A percentile compares a stretch with the other conserved stretches of the same genome.
Conservation (phyloP, 64 coral and sea anemone genomes). For the Trachythela sp. region DNA sequence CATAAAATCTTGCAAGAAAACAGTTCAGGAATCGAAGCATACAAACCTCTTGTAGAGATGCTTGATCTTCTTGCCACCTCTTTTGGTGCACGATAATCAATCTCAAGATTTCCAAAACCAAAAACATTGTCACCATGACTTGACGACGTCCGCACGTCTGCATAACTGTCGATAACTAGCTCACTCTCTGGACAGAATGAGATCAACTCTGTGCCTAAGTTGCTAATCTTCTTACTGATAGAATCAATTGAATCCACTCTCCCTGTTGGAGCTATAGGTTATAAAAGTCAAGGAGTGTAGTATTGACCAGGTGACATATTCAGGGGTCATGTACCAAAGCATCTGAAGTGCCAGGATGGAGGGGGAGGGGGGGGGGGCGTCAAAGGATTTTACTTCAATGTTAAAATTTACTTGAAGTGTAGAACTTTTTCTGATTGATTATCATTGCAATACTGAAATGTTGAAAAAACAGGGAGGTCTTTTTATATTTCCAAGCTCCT, state of each 20-base stretch:
- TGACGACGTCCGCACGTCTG: background rate
- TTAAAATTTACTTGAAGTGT: too few species aligned
- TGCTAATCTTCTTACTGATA: background rate
- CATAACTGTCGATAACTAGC: constrained; percentile 11
- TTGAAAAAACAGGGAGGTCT: too few species aligned
- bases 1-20: background rate
- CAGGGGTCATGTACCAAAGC: too few species aligned
- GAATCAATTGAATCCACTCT: background rate
- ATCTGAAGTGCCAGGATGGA: too few species aligned
- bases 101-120: constrained; percentile 6
- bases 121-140: background rate
- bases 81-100: background rate
- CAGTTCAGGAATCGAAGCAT: background rate
- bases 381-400: too few species aligned
- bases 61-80: background rate
- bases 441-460: too few species aligned
- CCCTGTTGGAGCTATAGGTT: background rate
- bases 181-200: background rate
- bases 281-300: background rate
- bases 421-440: too few species aligned
- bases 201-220: background rate
- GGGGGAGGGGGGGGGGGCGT: too few species aligned
- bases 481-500: too few species aligned
- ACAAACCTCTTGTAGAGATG: background rate
- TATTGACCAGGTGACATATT: too few species aligned